Evolutionary conservation across 2,113 vertebrate genomes (phyloP).

Genomic region (Choloepus hoffmanni): DNA sequence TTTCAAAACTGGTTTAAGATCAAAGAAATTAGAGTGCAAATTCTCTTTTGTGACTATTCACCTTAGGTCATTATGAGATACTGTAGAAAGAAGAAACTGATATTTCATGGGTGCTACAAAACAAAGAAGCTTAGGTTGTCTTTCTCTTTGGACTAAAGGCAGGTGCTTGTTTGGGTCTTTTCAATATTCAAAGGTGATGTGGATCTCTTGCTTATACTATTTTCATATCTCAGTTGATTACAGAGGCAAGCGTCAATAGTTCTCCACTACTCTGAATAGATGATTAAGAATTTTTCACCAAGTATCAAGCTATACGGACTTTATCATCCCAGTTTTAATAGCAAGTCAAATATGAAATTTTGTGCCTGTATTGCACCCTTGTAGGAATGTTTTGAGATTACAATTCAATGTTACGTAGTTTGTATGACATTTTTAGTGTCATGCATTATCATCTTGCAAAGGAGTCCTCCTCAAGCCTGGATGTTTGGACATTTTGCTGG

Average conservation of each 20-base stretch:
- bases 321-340: not conserved
- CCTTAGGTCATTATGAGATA: not conserved
- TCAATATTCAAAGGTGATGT: not conserved
- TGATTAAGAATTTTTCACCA: not conserved
- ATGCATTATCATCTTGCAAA: not conserved
- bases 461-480: not conserved
- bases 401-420: not conserved
- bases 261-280: not conserved
- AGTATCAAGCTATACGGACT: not conserved
- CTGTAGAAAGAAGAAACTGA: not conserved
- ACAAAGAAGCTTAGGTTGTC: not conserved
- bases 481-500: not conserved
- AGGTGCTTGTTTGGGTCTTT: not conserved
- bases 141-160: not conserved
- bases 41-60: not conserved
- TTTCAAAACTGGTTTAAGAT: constrained; percentile 12
- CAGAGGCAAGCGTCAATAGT: not conserved
- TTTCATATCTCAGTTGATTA: not conserved
- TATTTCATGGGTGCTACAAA: not conserved
- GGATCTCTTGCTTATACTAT: not conserved
- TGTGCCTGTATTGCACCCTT: too few species aligned
- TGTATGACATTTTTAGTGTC: not conserved
- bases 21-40: not conserved
- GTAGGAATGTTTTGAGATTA: not conserved
- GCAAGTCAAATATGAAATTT: too few species aligned